Conservation (phyloP, 2,888 invertebrate genomes). For the Rutpela maculata region DNA sequence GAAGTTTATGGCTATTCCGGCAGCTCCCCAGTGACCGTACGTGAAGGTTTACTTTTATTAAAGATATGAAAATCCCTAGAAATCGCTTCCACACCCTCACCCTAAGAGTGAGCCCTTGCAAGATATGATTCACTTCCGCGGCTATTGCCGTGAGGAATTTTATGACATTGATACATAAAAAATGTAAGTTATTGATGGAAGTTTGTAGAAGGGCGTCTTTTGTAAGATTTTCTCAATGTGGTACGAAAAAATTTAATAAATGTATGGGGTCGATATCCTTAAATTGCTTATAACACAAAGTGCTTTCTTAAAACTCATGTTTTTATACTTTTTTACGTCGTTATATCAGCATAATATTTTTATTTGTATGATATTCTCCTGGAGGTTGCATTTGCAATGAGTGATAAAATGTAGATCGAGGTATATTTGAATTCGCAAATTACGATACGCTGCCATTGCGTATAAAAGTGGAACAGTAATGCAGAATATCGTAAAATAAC, state of each 20-base stretch:
- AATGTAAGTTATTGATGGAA: conserved; percentile 37
- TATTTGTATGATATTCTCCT: not conserved
- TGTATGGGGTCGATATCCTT: not conserved
- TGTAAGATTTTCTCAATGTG: not conserved
- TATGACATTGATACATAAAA: conserved; percentile 28
- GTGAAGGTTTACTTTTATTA: conserved; percentile 30
- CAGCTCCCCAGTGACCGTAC: conserved; percentile 42
- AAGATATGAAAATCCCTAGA: conserved; percentile 28
- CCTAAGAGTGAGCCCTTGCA: conserved; percentile 15
- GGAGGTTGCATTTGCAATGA: too few relatives aligned
- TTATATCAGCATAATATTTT: not conserved
- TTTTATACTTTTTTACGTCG: not conserved
- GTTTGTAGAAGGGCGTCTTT: not conserved
- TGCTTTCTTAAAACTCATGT: not conserved
- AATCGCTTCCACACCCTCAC: conserved; percentile 28
- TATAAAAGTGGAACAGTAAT: too few relatives aligned
- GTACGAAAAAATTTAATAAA: not conserved
- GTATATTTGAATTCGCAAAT: too few relatives aligned
- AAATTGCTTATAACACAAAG: not conserved
- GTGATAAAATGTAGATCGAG: too few relatives aligned
- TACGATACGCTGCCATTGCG: too few relatives aligned
- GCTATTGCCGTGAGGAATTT: conserved; percentile 36
- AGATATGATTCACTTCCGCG: conserved; percentile 38
- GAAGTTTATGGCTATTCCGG: conserved; percentile 40
- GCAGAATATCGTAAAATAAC: too few relatives aligned